Evolutionary conservation across 2,888 invertebrate genomes (phyloP), one percentile per base, ranked within the genome.

Genomic region (Folsomia candida): DNA sequence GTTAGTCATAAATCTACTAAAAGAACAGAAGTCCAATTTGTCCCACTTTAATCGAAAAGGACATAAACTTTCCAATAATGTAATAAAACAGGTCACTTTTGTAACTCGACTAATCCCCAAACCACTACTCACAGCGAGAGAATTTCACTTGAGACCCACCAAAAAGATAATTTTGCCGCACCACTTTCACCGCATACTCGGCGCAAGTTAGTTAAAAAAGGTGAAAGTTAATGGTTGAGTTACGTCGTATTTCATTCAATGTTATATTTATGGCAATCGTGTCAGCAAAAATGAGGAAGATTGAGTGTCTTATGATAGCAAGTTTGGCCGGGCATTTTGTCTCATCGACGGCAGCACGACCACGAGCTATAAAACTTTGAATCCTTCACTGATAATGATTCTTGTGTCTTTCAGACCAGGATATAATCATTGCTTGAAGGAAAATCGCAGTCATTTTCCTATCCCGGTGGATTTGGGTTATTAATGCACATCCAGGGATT

Each of bases 41-140:
- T 51, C 51, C 64, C 51, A 51, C 37, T 64, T 64, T 64, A 51
- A 37, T 64, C 51, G 64, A 64, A 25, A 22, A 64, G 51, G 64
- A 64, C 64, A 64, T 64, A 64, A 64, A 64, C 3, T 64, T 64
- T 64, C 64, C 64, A 64, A 64, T 64, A 64, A 64, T 64, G 64
- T 51, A 51, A 51, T 64, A 64, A 51, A 64, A 20, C 51, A 62
- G 28, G 62, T 27, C 29, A 62, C 27, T 28, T 62, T 29, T 22
- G 9, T 9, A 4, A 22, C 20, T n/a, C 25, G 59, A 59, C 59
- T 24, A 24, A 59, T 59, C 25, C 59, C 59, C 25, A 54, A 37
- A 37, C 37, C 37, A 37, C 37, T 37, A 14, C 37, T 37, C 14
- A 37, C 37, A 37, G 14, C 37, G 37, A 4, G 14, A 9, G 37